Evolutionary conservation across 2,888 invertebrate genomes (phyloP), one percentile per base, ranked within the genome.

Genomic region (Bibio marci): DNA sequence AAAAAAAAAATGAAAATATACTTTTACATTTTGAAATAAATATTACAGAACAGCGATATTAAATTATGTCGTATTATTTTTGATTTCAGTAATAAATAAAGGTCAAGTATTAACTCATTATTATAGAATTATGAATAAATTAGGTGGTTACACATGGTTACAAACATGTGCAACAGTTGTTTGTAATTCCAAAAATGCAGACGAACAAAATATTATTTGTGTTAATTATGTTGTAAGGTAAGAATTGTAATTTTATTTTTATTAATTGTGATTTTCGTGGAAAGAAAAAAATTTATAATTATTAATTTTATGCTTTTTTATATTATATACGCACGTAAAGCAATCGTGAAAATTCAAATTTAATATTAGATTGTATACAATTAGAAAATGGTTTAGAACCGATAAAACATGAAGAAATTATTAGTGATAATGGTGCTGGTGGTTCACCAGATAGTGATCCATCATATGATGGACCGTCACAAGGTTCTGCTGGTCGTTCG

Each of bases 141-240:
- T 76, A 49, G 94, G 94, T 6, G 95, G 95, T 27, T 95, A 82
- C 65, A 88, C 91, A 39, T 95, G 94, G 94, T 65, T 95, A 53
- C 94, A 94, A 64, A 91, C 90, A 1, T 95, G 94, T 60, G 94
- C 94, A 43, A 95, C 94, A 1, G 88, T 94, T 32, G 86, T 95
- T 41, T 92, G 90, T 65, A 91, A 82, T 56, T 80, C 86, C 38
- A 95, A 94, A 65, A 92, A 91, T 55, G 85, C 87, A 6, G 94
- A 95, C 46, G 94, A 95, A 58, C 92, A 94, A 63, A 94, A 90
- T 56, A 90, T 95, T 51, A 91, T 95, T 48, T 92, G 92, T 57
- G 91, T 95, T 53, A 92, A 94, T 66, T 94, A 94, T 63, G 88
- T 95, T 46, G 81, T 95, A 54, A 92, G 90, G 91, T 91, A 65